These are phyloP conservation scores for Siniperca undulata DNA, from an alignment of 2,797 vertebrate species.

Conservation along the genomic window DNA sequence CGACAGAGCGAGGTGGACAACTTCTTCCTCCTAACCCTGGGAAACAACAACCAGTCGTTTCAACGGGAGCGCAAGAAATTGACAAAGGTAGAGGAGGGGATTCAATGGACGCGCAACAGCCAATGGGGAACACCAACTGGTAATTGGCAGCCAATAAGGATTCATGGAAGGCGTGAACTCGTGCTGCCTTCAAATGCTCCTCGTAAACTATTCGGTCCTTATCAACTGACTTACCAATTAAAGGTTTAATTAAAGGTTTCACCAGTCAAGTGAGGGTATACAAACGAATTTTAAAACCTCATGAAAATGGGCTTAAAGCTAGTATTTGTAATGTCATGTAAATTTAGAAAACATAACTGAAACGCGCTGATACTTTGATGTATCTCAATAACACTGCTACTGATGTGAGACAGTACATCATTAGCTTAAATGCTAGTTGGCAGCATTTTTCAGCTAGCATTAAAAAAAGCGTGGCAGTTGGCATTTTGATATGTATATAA, in stretches of 20 bases:
- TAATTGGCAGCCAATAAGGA: slow-evolving; percentile 76
- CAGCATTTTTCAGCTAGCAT: neutral
- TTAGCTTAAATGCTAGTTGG: neutral
- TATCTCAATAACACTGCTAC: neutral
- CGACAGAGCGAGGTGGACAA: slow-evolving; percentile 24
- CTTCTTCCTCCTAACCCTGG: slow-evolving; percentile 50
- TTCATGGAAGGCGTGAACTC: slow-evolving; percentile 64
- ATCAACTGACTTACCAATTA: neutral
- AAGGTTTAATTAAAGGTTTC: neutral
- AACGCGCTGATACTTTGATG: too few relatives aligned
- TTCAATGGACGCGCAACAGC: slow-evolving; percentile 75
- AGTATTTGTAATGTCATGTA: neutral
- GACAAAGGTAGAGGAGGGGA: slow-evolving; percentile 88
- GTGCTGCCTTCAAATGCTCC: slow-evolving; percentile 39
- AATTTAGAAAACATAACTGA: neutral
- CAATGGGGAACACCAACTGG: slow-evolving; percentile 72
- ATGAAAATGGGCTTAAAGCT: neutral
- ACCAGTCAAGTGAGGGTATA: neutral
- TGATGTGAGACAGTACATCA: too few relatives aligned
- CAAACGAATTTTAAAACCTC: neutral
- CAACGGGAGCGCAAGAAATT: slow-evolving; percentile 84
- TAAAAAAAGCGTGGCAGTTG: neutral
- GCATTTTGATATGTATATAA: neutral
- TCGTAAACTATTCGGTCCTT: neutral
- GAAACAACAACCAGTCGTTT: slow-evolving; percentile 77